phyloP scores from a whole-genome alignment of 2,113 vertebrate species.

The Istiophorus platypterus region DNA sequence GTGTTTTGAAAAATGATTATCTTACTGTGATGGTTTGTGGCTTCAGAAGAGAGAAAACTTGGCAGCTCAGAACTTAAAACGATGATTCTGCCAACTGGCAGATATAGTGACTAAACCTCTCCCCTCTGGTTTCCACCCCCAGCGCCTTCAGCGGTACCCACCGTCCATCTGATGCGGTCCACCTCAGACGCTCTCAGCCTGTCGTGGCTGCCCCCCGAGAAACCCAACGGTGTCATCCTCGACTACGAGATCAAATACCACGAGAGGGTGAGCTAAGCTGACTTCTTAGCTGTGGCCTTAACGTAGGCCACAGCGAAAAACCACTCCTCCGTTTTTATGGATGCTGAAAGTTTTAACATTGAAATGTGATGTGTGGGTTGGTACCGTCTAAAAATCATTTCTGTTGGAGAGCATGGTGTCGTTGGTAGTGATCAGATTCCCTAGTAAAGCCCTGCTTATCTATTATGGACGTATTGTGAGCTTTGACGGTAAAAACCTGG shows the following conservation, averaged over 20 bases:
- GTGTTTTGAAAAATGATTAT: constrained; percentile 50
- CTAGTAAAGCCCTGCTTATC: background rate
- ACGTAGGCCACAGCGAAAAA: constrained; percentile 26
- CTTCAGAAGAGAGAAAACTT: constrained; percentile 27
- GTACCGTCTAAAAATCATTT: background rate
- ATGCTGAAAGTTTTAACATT: constrained; percentile 33
- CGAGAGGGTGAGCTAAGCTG: constrained; percentile 91
- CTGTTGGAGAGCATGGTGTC: constrained; percentile 1
- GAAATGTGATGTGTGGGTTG: constrained; percentile 3
- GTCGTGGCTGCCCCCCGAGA: constrained; percentile 96
- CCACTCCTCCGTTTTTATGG: constrained; percentile 17
- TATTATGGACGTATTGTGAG: constrained; percentile 15
- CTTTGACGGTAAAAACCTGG: background rate
- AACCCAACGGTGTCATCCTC: constrained; percentile 97
- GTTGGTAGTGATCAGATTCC: constrained; percentile 37
- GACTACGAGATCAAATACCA: constrained; percentile 99
- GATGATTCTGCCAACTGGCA: background rate
- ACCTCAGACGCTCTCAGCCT: constrained; percentile 93
- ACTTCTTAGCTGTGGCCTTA: constrained; percentile 19
- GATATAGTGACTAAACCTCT: constrained; percentile 9
- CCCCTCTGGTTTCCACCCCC: constrained; percentile 47
- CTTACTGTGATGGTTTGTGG: constrained; percentile 29
- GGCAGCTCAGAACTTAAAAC: background rate
- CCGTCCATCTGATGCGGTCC: constrained; percentile 93
- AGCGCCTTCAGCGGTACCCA: constrained; percentile 96